Evolutionary conservation across 2,797 vertebrate species (phyloP), one percentile per base, ranked within the genome.

Genomic region (Chelon auratus): DNA sequence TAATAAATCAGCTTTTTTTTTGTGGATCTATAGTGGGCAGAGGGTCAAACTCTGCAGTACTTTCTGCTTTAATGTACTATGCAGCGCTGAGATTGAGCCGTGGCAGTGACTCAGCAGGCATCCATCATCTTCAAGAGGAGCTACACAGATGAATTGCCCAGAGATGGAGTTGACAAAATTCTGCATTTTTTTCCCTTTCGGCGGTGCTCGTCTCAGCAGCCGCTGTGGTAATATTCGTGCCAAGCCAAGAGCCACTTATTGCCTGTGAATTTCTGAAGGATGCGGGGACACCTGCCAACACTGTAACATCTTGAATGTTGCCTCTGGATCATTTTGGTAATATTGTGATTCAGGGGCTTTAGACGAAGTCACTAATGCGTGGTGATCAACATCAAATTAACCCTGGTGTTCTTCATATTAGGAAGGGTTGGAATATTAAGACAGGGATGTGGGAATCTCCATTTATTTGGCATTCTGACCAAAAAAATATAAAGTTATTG

Each of bases 111-210:
- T 87, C 82, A 85, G 87, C 84, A 83, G 57, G 50, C 79, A 86
- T 90, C 79, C 75, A 83, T 93, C 85, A 89, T 79, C 78, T 84
- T 87, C 78, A 79, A 72, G 73, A 64, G 80, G 76, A 79, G 63
- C 74, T 61, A 52, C 37, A 4, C 30, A 56, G 78, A 89, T 81
- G 65, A 80, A 85, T 68, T 85, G 47, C 58, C 47, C 17, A 48
- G 60, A 70, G 59, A 74, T 14, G 1, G 30, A 84, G 77, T 12
- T 64, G 69, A 78, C 66, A 75, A 58, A 84, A 87, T 82, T 65
- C 15, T 57, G 5, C 57, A 81, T 77, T 78, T 78, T 77, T 36
- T 77, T 76, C 13, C 64, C 68, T 73, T 6, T 66, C 42, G 62
- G 45, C 26, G 48, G 18, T 59, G 68, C 30, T 72, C 24, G 30